Evolutionary conservation across 37 sponge, comb jelly and placozoan species (phyloP).

Genomic region (Theonella swinhoei): DNA sequence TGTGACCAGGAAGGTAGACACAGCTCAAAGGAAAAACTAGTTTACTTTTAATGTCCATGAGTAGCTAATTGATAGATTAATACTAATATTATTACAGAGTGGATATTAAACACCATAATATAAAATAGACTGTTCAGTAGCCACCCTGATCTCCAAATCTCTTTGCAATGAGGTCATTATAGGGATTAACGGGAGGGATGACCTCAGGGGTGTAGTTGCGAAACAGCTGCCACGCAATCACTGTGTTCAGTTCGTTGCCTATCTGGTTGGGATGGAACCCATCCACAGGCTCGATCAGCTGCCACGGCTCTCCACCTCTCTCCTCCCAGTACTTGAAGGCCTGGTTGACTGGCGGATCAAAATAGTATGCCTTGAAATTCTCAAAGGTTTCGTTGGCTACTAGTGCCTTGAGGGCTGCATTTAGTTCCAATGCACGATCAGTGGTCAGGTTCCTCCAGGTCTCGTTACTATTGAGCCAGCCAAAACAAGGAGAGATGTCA

Average conservation of each 20-base stretch:
- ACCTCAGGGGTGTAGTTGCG: constrained; percentile 41
- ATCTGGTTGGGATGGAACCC: constrained; percentile 91
- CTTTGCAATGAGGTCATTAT: constrained; percentile 74
- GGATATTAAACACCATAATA: too few species aligned
- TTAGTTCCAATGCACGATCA: constrained; percentile 79
- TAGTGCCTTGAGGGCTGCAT: constrained; percentile 52
- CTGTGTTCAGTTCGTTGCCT: constrained; percentile 67
- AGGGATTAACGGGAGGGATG: constrained; percentile 83
- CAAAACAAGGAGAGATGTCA: constrained; percentile 88
- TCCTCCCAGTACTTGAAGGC: constrained; percentile 58
- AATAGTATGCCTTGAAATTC: constrained; percentile 70
- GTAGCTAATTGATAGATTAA: too few species aligned
- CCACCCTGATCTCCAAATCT: constrained; percentile 92
- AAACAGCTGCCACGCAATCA: constrained; percentile 58
- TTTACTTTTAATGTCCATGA: background rate
- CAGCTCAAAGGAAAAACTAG: background rate
- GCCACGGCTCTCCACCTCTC: constrained; percentile 72
- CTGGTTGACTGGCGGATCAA: constrained; percentile 64
- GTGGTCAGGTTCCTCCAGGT: constrained; percentile 85
- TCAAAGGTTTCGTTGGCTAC: constrained; percentile 63
- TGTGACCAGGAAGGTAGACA: background rate
- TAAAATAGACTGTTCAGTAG: too few species aligned
- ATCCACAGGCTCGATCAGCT: constrained; percentile 94
- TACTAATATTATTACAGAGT: too few species aligned
- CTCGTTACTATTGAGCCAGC: constrained; percentile 92